Percentiles rank a stretch among this genome's conserved stretches.
phyloP scores from a whole-genome alignment of 1,140 invertebrate genomes.

The Bombus picipes region DNA sequence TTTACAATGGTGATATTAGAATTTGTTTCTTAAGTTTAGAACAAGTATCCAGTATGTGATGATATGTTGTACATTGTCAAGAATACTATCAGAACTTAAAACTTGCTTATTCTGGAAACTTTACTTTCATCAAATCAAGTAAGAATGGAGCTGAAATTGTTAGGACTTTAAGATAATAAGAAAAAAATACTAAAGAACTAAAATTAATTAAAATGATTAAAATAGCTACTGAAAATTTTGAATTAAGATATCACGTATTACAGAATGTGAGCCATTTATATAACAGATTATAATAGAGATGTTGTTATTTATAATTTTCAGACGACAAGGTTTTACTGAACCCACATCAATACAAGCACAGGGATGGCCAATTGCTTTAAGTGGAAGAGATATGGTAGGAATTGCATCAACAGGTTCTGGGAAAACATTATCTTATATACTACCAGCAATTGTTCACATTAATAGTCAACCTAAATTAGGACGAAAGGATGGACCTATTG shows the following conservation, averaged over 20 bases:
- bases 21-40: constrained; percentile 40
- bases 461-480: constrained; percentile 93
- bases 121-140: constrained; percentile 26
- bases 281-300: constrained; percentile 2
- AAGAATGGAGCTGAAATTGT: constrained; percentile 17
- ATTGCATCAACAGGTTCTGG: constrained; percentile 98
- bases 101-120: constrained; percentile 28
- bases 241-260: not conserved
- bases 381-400: constrained; percentile 95
- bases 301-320: constrained; percentile 68
- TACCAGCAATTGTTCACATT: constrained; percentile 96
- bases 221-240: not conserved
- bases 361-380: constrained; percentile 96
- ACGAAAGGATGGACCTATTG: constrained; percentile 94
- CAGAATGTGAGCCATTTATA: not conserved
- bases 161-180: not conserved
- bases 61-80: constrained; percentile 17
- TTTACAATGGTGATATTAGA: constrained; percentile 22
- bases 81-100: constrained; percentile 37
- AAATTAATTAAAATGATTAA: not conserved
- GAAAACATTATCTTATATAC: constrained; percentile 93
- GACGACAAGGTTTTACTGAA: constrained; percentile 91
- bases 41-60: constrained; percentile 23
- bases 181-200: not conserved
- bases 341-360: constrained; percentile 96